Conservation (phyloP, 2,888 invertebrate genomes). For the Tetragonisca angustula region DNA sequence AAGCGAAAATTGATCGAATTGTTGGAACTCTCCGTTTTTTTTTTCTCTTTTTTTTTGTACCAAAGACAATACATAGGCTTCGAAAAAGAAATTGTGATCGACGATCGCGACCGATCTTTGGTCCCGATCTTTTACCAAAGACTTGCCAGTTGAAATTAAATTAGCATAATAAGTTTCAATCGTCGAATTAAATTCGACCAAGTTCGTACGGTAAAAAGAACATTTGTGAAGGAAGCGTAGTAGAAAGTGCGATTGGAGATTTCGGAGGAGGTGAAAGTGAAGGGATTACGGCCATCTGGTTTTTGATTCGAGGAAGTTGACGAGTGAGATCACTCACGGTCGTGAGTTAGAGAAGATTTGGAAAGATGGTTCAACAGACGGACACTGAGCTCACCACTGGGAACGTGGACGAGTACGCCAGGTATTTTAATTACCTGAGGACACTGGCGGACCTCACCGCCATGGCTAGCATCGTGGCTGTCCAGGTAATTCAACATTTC, state of each 20-base stretch:
- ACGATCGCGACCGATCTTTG: too few relatives aligned
- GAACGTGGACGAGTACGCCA: conserved; percentile 72
- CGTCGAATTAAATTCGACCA: background rate
- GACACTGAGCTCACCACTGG: conserved; percentile 74
- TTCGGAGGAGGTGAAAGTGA: conserved; percentile 29
- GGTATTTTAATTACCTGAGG: conserved; percentile 74
- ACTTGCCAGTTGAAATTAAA: too few relatives aligned
- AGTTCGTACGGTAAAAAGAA: background rate
- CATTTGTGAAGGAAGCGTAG: background rate
- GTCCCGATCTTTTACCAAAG: too few relatives aligned
- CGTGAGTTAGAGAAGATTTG: background rate
- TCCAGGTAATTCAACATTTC: conserved; percentile 72
- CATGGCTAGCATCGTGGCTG: conserved; percentile 78
- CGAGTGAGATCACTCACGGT: background rate
- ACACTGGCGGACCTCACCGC: conserved; percentile 78
- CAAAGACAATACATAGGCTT: too few relatives aligned
- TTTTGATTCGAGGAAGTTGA: background rate
- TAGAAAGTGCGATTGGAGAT: conserved; percentile 31
- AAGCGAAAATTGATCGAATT: too few relatives aligned
- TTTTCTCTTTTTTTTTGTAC: too few relatives aligned
- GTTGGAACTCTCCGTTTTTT: too few relatives aligned
- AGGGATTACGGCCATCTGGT: background rate
- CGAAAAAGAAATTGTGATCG: too few relatives aligned
- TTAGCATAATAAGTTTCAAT: background rate
- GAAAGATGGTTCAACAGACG: conserved; percentile 75